Base-by-base conservation (phyloP, 2,113 vertebrate species). In the Gorsachius goisagi region DNA sequence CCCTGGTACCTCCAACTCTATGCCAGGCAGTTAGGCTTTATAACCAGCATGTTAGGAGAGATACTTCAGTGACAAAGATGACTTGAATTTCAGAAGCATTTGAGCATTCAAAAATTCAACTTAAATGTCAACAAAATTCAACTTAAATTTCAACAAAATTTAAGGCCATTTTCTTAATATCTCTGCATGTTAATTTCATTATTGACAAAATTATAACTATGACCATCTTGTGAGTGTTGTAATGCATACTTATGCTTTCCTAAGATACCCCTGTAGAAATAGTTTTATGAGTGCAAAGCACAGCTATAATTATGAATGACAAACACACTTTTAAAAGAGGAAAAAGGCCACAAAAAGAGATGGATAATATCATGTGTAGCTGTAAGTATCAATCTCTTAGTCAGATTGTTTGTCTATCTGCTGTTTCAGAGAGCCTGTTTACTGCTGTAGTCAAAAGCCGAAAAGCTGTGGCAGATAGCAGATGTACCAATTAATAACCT, bases 401-500 rank as follows among this genome's bases (percentile, higher is more conserved):
- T 93, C 68, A 44, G 22, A 88, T 9, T 95, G 92, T 91, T 93
- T 94, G 85, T 71, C 90, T 82, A 26, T 88, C 71, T 95, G 78
- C 60, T 93, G 53, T 58, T 80, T 41, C 59, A 59, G 59, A 39
- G 32, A 45, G 67, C 50, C 77, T 97, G 95, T 96, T 97, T 92
- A 92, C 86, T 71, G 78, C 56, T 26, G 33, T 20, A 76, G 30
- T 89, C 26, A 45, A 74, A 95, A 95, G 94, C 62, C 1, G 39
- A 96, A 95, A 95, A 59, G 47, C 85, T 74, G 89, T 90, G 97
- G 96, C 96, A 96, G 97, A 72, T 92, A 98, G 97, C 98, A 98
- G 98, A 98, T 97, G 98, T 95, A 95, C 93, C 98, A 97, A 98
- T 98, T 98, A 98, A 98, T 97, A 97, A 95, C 76, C 96, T 98